A percentile compares a stretch with the other conserved stretches of the same genome.
These are phyloP conservation scores for Stenurella melanura DNA, from an alignment of 2,888 invertebrate species.

Conservation along the genomic window DNA sequence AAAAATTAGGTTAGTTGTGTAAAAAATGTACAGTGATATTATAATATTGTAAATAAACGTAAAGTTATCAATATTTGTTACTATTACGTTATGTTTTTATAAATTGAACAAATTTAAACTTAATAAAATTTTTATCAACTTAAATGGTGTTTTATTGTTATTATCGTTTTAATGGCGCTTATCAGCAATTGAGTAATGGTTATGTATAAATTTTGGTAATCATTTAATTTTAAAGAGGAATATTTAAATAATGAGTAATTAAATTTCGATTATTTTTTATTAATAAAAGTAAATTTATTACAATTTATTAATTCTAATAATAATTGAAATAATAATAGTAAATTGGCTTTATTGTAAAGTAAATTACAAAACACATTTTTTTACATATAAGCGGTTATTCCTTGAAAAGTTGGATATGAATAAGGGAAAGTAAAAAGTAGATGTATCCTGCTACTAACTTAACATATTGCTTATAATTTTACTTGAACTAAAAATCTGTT, in stretches of 20 bases:
- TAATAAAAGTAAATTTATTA: conserved; percentile 8
- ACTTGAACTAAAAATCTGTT: too few relatives aligned
- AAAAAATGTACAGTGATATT: conserved; percentile 65
- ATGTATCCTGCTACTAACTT: too few relatives aligned
- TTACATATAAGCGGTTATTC: too few relatives aligned
- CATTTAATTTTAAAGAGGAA: conserved; percentile 24
- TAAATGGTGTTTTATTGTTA: conserved; percentile 32
- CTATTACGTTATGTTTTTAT: conserved; percentile 73
- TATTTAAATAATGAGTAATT: conserved; percentile 9
- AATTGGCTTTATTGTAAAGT: too few relatives aligned
- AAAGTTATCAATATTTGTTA: conserved; percentile 71
- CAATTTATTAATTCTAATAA: neutral
- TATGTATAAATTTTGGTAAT: neutral
- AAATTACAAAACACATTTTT: too few relatives aligned
- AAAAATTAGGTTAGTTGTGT: conserved; percentile 47
- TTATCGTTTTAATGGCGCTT: neutral
- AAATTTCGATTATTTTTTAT: conserved; percentile 15
- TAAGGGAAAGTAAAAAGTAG: too few relatives aligned
- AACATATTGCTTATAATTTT: too few relatives aligned
- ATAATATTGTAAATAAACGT: conserved; percentile 65
- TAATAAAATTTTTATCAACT: conserved; percentile 66
- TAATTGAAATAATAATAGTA: too few relatives aligned
- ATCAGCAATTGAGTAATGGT: conserved; percentile 5
- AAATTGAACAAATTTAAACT: conserved; percentile 71
- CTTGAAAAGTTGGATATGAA: too few relatives aligned